These are phyloP conservation scores for Brachionus rotundiformis DNA, from an alignment of 1,140 invertebrate genomes.

Conservation along the genomic window DNA sequence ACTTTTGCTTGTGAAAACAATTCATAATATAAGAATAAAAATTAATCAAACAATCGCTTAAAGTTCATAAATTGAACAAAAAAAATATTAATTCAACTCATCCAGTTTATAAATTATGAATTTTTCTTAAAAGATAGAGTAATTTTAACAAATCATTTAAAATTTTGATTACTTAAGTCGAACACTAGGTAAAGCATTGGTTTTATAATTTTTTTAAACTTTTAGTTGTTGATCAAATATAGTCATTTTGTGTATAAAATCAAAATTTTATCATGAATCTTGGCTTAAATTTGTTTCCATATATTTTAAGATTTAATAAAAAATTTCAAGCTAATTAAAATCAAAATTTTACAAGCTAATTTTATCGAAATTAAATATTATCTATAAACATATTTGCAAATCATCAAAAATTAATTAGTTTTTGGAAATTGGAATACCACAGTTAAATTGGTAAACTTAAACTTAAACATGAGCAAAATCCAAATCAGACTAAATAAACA, in stretches of 20 bases:
- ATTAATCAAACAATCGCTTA: not conserved
- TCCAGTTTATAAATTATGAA: not conserved
- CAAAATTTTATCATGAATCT: no score
- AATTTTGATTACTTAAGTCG: not conserved
- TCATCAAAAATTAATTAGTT: not conserved
- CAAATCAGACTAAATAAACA: not conserved
- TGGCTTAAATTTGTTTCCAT: not conserved
- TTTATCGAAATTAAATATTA: no score
- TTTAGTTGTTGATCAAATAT: not conserved
- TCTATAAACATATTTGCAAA: not conserved
- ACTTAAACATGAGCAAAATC: not conserved
- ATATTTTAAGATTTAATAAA: no score
- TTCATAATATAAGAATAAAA: not conserved
- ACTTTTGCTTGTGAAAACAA: not conserved
- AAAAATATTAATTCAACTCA: not conserved
- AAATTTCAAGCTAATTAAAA: not conserved
- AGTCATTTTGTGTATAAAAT: no score
- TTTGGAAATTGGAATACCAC: not conserved
- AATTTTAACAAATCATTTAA: not conserved
- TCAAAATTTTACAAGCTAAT: no score
- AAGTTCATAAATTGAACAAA: not conserved
- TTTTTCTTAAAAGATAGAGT: not conserved
- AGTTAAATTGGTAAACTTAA: not conserved
- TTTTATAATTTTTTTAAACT: not conserved
- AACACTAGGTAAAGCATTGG: not conserved